Percentiles rank a stretch among this genome's conserved stretches.
Conservation (phyloP, 2,888 invertebrate genomes). For the Tineola bisselliella region DNA sequence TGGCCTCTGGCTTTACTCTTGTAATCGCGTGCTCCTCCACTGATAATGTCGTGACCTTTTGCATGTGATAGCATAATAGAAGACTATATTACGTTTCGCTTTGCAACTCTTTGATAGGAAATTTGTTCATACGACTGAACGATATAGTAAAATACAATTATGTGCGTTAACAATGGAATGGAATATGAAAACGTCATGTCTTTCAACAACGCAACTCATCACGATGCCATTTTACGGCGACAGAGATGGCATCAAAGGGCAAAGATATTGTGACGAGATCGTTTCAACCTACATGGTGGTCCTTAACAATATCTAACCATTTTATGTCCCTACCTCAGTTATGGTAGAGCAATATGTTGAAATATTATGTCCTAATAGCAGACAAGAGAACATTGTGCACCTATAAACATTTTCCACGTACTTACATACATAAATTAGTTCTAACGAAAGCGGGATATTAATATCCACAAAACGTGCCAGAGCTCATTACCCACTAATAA, state of each 20-base stretch:
- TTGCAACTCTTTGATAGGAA: background rate
- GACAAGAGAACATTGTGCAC: background rate
- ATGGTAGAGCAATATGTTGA: background rate
- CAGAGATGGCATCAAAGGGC: slow-evolving; percentile 9
- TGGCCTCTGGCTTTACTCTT: slow-evolving; percentile 20
- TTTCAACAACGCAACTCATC: background rate
- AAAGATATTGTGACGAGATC: background rate
- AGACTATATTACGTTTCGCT: background rate
- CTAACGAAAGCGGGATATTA: slow-evolving; percentile 61
- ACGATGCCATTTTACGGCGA: slow-evolving; percentile 3
- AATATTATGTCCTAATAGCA: background rate
- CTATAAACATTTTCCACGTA: slow-evolving; percentile 65
- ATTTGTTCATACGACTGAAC: background rate
- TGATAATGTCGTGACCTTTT: slow-evolving; percentile 58
- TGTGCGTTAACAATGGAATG: background rate
- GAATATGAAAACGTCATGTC: background rate
- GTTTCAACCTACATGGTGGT: background rate
- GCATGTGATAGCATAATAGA: slow-evolving; percentile 4
- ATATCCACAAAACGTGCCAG: slow-evolving; percentile 52
- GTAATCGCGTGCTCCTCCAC: slow-evolving; percentile 20
- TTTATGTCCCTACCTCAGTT: background rate
- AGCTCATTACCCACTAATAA: slow-evolving; percentile 61
- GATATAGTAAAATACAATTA: background rate
- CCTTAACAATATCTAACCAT: background rate
- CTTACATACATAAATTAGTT: slow-evolving; percentile 67